Evolutionary conservation across 2,888 invertebrate genomes (phyloP), one percentile per base, ranked within the genome.

Genomic region (Drosophila fulvimacula): DNA sequence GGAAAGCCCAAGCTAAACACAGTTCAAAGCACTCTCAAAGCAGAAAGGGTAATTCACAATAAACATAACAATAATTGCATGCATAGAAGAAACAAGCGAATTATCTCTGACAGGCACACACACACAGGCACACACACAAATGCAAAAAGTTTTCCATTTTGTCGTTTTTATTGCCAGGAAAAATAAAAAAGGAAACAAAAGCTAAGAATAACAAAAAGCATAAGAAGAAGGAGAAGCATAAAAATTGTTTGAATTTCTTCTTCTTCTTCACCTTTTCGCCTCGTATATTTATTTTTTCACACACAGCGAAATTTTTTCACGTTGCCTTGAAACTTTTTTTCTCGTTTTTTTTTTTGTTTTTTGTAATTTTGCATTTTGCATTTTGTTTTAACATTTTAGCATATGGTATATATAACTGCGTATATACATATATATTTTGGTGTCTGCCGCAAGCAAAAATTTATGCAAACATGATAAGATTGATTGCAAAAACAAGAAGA

Each of bases 381-480:
- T 69, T 81, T 68, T 64, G 51, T 41, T 52, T 61, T 49, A 73
- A 75, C 85, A 68, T 80, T 84, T 80, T 67, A 68, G 56, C 81
- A 79, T 82, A 73, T 81, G 75, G 83, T 77, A 83, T 75, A 36
- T 36, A 36, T 52, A 38, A 34, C 32, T 38, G 38, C 5, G 24
- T 24, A 21, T 27, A 52, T 52, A 38, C 27, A 24, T 6, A 19
- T 19, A 6, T 41, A 17, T 46, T 17, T 48, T 5, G 24, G 67
- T 55, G 61, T 69, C 57, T 65, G 82, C 80, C 70, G 67, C 75
- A 64, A 71, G 85, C 81, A 53, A 62, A 67, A 79, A 77, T 83
- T 76, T 81, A 81, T 81, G 83, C 81, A 86, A 83, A 86, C 84
- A 83, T 88, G 82, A 82, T 82, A 69, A 79, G 88, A 82, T 82